Evolutionary conservation across 2,113 vertebrate species (phyloP).

Genomic region (Synodontis membranacea): DNA sequence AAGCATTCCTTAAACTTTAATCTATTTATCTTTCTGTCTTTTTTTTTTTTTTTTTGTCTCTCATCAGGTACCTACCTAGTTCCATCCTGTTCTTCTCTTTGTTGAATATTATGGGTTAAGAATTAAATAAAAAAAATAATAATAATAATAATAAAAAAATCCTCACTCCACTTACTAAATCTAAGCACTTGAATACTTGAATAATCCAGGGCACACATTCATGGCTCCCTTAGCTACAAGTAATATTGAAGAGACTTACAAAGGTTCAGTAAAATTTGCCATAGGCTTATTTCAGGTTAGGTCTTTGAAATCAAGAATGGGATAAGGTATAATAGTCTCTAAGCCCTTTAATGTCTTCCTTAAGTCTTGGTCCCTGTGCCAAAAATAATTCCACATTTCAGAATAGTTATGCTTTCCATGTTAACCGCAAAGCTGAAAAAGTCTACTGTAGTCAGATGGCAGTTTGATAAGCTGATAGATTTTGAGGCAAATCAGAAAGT

Average conservation of each 20-base stretch:
- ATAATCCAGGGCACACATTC: conserved; percentile 53
- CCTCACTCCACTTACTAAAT: background rate
- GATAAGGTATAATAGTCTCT: background rate
- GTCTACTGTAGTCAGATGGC: background rate
- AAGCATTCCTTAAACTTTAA: background rate
- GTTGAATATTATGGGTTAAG: conserved; percentile 70
- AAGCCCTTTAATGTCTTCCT: background rate
- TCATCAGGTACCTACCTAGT: background rate
- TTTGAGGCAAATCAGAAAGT: conserved; percentile 4
- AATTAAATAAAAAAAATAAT: conserved; percentile 59
- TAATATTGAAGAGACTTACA: conserved; percentile 18
- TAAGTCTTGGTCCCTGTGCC: background rate
- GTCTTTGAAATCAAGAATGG: conserved; percentile 41
- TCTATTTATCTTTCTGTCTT: conserved; percentile 23
- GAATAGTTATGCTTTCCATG: background rate
- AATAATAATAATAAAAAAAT: too few relatives aligned
- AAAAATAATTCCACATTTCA: background rate
- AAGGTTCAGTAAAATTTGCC: conserved; percentile 6
- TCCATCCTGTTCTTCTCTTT: conserved; percentile 12
- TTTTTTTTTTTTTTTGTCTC: background rate
- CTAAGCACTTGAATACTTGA: conserved; percentile 5
- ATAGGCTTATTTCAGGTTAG: conserved; percentile 6
- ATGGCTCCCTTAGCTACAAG: conserved; percentile 42
- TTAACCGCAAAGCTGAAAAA: background rate
- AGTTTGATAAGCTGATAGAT: background rate